Evolutionary conservation across 2,888 invertebrate genomes (phyloP), one percentile per base, ranked within the genome.

Genomic region (Rhagophthalmus giganteus): DNA sequence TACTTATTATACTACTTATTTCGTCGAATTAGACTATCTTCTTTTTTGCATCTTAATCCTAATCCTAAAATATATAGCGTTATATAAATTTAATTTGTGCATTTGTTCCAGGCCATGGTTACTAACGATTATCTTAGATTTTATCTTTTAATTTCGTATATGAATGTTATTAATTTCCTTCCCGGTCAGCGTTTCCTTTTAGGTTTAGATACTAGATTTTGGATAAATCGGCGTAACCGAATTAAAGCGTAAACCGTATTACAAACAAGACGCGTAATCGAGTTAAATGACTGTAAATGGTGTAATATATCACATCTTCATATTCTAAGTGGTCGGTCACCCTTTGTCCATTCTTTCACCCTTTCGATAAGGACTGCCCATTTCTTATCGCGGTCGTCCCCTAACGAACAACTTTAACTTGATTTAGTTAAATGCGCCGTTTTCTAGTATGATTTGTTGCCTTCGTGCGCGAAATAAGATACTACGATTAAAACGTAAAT

Each of bases 261-360:
- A 38, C 14, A 38, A 16, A 38, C 38, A 51, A 51, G 54, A 49
- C 31, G 42, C 37, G 60, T 63, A 64, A 68, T 66, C 64, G 58
- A 57, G 63, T 66, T 67, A 67, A 65, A 66, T 57, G 60, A 52
- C 58, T 60, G 62, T 63, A 66, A 67, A 64, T 59, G 62, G 47
- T 46, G 52, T 63, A 58, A 63, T 68, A 60, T 64, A 65, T 68
- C 68, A 69, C 61, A 64, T 66, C 66, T 68, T 69, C 68, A 68
- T 69, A 69, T 66, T 67, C 64, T 68, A 68, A 69, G 66, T 67
- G 67, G 66, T 48, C 57, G 60, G 58, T 60, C 62, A 62, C 64
- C 65, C 63, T 61, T 60, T 52, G 46, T 49, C 45, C 54, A 50
- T 40, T 46, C 48, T 54, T 52, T 55, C 38, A 49, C 55, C 55